phyloP scores from a whole-genome alignment of 2,888 invertebrate genomes.

The Cynaeus angustus region DNA sequence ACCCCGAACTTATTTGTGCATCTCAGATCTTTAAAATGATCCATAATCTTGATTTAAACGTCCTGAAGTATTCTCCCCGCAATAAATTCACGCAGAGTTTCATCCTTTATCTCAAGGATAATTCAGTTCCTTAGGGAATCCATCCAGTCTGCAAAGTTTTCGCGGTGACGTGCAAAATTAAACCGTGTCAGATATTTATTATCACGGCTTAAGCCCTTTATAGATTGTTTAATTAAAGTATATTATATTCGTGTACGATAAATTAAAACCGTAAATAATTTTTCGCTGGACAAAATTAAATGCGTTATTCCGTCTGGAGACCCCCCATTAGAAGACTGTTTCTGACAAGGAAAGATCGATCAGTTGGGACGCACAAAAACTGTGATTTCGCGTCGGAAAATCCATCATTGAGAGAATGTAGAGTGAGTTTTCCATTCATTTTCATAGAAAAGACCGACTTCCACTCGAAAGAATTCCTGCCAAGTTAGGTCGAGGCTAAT shows the following conservation, averaged over 20 bases:
- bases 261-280: not conserved
- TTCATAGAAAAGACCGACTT: constrained; percentile 5
- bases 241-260: not conserved
- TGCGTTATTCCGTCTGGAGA: not conserved
- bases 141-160: constrained; percentile 5
- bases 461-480: not conserved
- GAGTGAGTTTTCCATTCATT: not conserved
- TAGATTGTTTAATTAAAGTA: constrained; percentile 27
- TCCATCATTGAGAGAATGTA: constrained; percentile 5
- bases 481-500: constrained; percentile 6
- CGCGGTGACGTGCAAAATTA: constrained; percentile 23
- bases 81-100: constrained; percentile 18
- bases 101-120: constrained; percentile 23
- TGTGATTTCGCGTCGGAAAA: constrained; percentile 12
- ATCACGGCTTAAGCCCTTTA: constrained; percentile 23
- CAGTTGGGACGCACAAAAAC: not conserved
- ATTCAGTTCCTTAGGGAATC: constrained; percentile 8
- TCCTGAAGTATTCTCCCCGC: not conserved
- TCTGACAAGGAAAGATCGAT: not conserved
- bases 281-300: constrained; percentile 1
- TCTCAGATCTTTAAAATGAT: not conserved
- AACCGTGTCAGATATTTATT: constrained; percentile 28
- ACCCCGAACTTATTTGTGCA: too few species aligned
- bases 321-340: constrained; percentile 1
- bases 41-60: constrained; percentile 10